Base-by-base conservation (phyloP, 1,140 invertebrate species). In the Lepidurus packardi region DNA sequence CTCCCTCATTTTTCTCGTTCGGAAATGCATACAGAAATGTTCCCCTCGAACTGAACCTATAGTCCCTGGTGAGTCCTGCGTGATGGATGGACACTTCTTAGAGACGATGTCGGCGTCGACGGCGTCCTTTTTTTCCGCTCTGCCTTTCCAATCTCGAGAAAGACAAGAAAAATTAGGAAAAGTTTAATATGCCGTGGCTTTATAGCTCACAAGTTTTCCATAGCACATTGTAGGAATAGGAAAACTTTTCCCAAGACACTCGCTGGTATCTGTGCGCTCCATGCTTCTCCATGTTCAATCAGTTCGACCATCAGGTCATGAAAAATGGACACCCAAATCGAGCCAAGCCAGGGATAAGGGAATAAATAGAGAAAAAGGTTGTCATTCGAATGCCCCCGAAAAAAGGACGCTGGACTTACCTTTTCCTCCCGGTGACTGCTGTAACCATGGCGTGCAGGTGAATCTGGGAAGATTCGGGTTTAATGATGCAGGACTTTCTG, bases 321-420 rank as follows among this genome's bases (percentile, higher is more conserved):
- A 21, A 65, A 65, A 65, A 65, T 65, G 53, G 53, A 65, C 13
- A 7, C 9, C 21, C 13, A 65, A 65, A 21, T 65, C 53, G 53
- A 65, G 21, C 34, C 21, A 65, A 65, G 53, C 53, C 6, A 65
- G 16, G 34, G 53, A n/a, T 65, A 65, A 16, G 53, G 53, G 53
- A 21, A 65, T 65, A 65, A 65, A 65, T 65, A 65, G 53, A 65
- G 53, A 65, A 65, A 65, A 65, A 65, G 53, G 53, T 65, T 65
- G 53, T 65, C 53, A n/a, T 65, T 65, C 16, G 53, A 65, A 65
- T 4, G 34, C 34, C 34, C 34, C 34, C 3, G 34, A 65, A 65
- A 65, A 13, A 65, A n/a, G 16, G 6, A 65, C 9, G 16, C 53
- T 65, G 53, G 53, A 34, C 34, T 65, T 65, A 65, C 53, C 53